These are phyloP conservation scores for Lateolabrax maculatus DNA, from an alignment of 2,797 vertebrate species.

Conservation along the genomic window DNA sequence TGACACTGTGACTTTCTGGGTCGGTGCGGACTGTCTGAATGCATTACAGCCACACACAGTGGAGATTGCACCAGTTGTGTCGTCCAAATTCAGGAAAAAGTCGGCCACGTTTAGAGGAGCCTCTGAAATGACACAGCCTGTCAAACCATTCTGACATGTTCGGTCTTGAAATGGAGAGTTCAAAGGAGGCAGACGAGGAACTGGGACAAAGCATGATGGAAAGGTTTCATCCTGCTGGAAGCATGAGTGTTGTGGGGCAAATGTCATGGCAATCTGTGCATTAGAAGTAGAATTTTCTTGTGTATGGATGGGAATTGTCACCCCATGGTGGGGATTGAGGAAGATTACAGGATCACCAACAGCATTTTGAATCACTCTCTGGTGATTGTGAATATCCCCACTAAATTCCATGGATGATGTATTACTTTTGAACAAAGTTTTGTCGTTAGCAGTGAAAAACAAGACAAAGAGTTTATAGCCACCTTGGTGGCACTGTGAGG, in stretches of 20 bases:
- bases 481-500: not conserved
- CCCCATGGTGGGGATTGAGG: not conserved
- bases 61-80: not conserved
- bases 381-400: not conserved
- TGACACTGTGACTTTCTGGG: not conserved
- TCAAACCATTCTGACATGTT: constrained; percentile 15
- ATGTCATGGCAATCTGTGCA: not conserved
- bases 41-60: not conserved
- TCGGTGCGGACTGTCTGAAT: not conserved
- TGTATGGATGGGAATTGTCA: not conserved
- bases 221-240: not conserved
- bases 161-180: constrained; percentile 1
- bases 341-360: not conserved
- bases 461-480: not conserved
- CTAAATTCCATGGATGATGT: not conserved
- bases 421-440: not conserved
- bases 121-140: constrained; percentile 4
- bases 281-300: not conserved
- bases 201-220: not conserved
- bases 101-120: constrained; percentile 4
- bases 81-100: not conserved
- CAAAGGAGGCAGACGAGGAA: constrained; percentile 12
- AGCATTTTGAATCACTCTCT: not conserved
- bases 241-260: not conserved
- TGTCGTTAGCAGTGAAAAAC: not conserved